phyloP scores from a whole-genome alignment of 2,797 vertebrate species.

The Adelosebastes latens region DNA sequence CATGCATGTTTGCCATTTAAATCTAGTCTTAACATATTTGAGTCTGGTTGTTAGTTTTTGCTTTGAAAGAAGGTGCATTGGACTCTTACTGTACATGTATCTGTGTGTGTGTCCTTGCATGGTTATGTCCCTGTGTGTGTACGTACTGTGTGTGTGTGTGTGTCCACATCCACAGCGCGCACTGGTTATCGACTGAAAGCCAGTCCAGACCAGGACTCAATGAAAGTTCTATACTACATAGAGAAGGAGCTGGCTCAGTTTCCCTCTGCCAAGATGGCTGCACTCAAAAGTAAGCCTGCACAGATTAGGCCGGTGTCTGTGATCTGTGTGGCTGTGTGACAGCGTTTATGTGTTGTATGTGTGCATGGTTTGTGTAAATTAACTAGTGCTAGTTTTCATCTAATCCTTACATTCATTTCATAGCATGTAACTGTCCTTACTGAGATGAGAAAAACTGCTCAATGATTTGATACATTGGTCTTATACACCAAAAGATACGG shows the following conservation, averaged over 20 bases:
- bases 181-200: constrained; percentile 92
- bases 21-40: background rate
- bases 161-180: constrained; percentile 82
- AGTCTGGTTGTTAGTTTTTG: background rate
- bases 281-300: constrained; percentile 90
- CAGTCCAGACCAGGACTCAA: constrained; percentile 90
- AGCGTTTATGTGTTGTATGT: background rate
- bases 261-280: constrained; percentile 86
- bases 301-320: constrained; percentile 47
- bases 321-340: constrained; percentile 27
- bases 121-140: constrained; percentile 25
- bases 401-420: constrained; percentile 22
- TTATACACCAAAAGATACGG: too few relatives aligned
- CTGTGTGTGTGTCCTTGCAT: constrained; percentile 47
- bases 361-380: constrained; percentile 37
- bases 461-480: background rate
- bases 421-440: background rate
- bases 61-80: background rate
- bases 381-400: constrained; percentile 1
- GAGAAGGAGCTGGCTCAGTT: constrained; percentile 93
- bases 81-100: background rate
- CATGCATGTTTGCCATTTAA: constrained; percentile 36
- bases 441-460: background rate
- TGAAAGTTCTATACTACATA: constrained; percentile 94
- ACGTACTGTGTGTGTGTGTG: constrained; percentile 26